These are phyloP conservation scores for Dermochelys coriacea DNA, from an alignment of 2,797 vertebrate species.

Conservation along the genomic window DNA sequence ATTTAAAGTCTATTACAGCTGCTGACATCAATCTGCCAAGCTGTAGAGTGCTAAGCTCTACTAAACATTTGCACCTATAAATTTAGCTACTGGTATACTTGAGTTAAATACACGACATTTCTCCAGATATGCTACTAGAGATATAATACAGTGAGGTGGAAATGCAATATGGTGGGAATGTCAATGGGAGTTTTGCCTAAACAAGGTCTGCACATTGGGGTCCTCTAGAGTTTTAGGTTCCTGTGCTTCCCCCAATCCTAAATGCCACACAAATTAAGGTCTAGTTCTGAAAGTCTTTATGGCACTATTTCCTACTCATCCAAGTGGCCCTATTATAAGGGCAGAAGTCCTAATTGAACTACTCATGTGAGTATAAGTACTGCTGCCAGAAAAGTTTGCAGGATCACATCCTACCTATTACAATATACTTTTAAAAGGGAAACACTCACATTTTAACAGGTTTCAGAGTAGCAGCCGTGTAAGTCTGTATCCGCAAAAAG, in stretches of 20 bases:
- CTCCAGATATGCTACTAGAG: conserved; percentile 12
- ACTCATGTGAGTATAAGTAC: accelerated
- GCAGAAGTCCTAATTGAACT: background rate
- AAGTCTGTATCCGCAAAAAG: no score
- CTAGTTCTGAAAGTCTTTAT: background rate
- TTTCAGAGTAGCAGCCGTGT: no score
- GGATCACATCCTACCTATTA: background rate
- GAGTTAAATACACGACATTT: conserved; percentile 45
- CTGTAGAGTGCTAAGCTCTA: conserved; percentile 54
- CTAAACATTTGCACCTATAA: conserved; percentile 72
- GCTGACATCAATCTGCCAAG: conserved; percentile 74
- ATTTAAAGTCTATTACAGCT: conserved; percentile 72
- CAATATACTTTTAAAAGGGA: background rate
- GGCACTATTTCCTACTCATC: background rate
- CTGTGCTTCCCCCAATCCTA: background rate
- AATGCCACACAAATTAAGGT: background rate
- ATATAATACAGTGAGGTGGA: background rate
- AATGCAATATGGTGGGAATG: background rate
- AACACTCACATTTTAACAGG: background rate
- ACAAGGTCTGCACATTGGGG: background rate
- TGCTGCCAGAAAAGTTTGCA: background rate
- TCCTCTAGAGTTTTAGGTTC: background rate
- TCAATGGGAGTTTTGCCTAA: background rate
- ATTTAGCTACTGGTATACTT: conserved; percentile 58
- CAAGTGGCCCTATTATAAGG: background rate